Evolutionary conservation across 23 tunicate genomes (phyloP), one percentile per base, ranked within the genome.

Genomic region (Oikopleura albicans): DNA sequence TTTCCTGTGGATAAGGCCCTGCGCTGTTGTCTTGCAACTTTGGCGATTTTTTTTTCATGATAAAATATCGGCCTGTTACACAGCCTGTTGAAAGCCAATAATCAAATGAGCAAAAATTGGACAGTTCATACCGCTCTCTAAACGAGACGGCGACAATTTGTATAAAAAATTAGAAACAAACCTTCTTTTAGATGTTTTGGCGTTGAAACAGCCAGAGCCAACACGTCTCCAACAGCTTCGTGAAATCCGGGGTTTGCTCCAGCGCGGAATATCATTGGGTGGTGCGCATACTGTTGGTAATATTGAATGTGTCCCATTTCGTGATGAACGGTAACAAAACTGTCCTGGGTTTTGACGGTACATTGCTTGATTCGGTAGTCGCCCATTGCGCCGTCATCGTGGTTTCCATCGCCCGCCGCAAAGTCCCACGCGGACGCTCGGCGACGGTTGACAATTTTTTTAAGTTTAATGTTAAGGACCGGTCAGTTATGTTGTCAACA

Each of bases 351-450:
- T 1, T 88, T 84, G 40, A 91, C 85, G 37, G 99, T 95, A 85
- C 99, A 95, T 91, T 88, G 89, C 75, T 95, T 95, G 84, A 95
- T 91, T 87, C 99, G 88, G 41, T 33, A 84, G 79, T 71, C 79
- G 33, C 79, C 79, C 33, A 71, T 16, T 22, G 79, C 79, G 37
- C 79, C 79, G 31, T 71, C 37, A 29, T 71, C 79, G 37, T 12
- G 35, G 37, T 71, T 71, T 2, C 79, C 79, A 71, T 71, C 79
- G 79, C 79, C 79, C 37, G 79, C 79, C 79, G 31, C 31, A 75
- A 95, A 95, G 56, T 95, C 99, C 99, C 99, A 95, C 63, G 99
- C 99, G 1, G 99, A 95, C n/a, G n/a, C n/a, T n/a, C n/a, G n/a
- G n/a, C n/a, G n/a, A n/a, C n/a, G n/a, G n/a, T n/a, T n/a, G n/a